Evolutionary conservation across 2,797 vertebrate species (phyloP).

Genomic region (Hozukius guyotensis): DNA sequence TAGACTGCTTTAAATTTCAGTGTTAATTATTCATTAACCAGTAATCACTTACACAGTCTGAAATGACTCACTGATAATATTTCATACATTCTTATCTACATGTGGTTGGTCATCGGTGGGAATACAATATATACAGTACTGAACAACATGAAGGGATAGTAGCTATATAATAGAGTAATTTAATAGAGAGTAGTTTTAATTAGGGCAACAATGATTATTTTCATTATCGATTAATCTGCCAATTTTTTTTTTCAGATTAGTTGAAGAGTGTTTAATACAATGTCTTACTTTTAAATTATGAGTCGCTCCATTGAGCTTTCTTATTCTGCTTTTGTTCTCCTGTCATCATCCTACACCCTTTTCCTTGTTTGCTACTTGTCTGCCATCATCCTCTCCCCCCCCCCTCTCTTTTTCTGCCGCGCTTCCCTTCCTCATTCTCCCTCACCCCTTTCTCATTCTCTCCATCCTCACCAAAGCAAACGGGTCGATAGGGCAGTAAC

Average conservation of each 20-base stretch:
- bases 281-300: background rate
- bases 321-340: background rate
- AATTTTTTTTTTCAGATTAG: too few species aligned
- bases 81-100: background rate
- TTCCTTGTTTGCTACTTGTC: background rate
- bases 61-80: background rate
- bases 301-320: background rate
- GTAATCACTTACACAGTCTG: background rate
- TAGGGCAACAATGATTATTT: background rate
- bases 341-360: background rate
- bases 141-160: background rate
- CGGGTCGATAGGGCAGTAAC: constrained; percentile 52
- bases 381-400: background rate
- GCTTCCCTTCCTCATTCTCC: background rate
- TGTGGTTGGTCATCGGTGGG: background rate
- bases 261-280: background rate
- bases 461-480: constrained; percentile 53
- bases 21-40: background rate
- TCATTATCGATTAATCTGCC: background rate
- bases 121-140: background rate
- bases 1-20: background rate
- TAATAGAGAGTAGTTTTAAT: background rate
- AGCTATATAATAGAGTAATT: background rate
- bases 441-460: constrained; percentile 9
- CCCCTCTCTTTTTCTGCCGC: background rate